These are phyloP conservation scores for Actinopyga echinites DNA, from an alignment of 53 echinoderm and acorn worm genomes.

Conservation along the genomic window DNA sequence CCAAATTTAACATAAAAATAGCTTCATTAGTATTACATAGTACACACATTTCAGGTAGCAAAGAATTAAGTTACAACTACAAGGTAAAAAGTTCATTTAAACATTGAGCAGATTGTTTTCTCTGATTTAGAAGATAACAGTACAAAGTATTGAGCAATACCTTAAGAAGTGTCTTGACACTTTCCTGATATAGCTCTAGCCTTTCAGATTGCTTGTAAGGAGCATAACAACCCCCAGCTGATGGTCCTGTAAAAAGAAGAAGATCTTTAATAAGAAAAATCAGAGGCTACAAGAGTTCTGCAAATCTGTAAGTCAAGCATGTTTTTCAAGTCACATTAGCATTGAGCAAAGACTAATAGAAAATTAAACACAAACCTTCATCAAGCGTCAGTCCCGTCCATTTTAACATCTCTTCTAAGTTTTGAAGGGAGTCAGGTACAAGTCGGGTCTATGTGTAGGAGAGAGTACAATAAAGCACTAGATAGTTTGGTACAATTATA, in stretches of 20 bases:
- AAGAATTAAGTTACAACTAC: background rate
- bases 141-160: conserved; percentile 42
- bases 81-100: no score
- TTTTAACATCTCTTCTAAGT: conserved; percentile 70
- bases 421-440: conserved; percentile 68
- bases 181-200: conserved; percentile 69
- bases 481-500: no score
- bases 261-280: no score
- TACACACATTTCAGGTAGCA: no score
- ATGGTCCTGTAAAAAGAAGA: conserved; percentile 52
- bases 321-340: background rate
- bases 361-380: conserved; percentile 70
- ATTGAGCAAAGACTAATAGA: background rate
- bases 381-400: conserved; percentile 86
- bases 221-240: conserved; percentile 67
- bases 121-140: no score
- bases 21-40: no score
- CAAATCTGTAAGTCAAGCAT: background rate
- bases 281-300: background rate
- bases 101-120: no score
- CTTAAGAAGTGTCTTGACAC: conserved; percentile 68
- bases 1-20: no score
- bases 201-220: conserved; percentile 94
- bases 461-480: no score
- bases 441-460: conserved; percentile 64